Evolutionary conservation across 1,140 invertebrate species (phyloP), one percentile per base, ranked within the genome.

Genomic region (Rhagoletis zephyria): DNA sequence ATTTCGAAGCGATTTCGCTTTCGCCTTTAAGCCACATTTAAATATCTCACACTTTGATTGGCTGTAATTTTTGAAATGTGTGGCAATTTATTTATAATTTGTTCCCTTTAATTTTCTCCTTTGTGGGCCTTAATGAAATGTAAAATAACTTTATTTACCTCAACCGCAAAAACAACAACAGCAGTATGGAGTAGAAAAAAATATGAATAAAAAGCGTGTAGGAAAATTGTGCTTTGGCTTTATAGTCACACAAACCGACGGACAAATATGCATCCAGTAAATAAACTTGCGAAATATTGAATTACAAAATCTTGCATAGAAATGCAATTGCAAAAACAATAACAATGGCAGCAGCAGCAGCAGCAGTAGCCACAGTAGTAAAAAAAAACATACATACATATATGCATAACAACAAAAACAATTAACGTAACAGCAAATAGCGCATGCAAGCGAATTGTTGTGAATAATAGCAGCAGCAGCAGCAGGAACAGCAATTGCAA

Each of bases 241-340:
- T 81, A 30, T 30, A 81, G 74, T 81, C 48, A 81, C 48, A 81
- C 48, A 56, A 81, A 16, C 51, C 74, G n/a, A 56, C 5, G 48
- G n/a, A 56, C 5, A 30, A 19, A 48, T 56, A 81, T 56, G 48
- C 14, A 30, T 19, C 74, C 30, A 30, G 30, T 56, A 81, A 81
- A 51, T 51, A 42, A 81, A 56, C n/a, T 81, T 81, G 48, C 45
- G 48, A 81, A 81, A 81, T 81, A 81, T 81, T 56, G 74, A 81
- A 81, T 81, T 81, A 81, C 74, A 59, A 81, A 81, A 81, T 56
- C 48, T 30, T 81, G 45, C 45, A 74, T 16, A 48, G 40, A 40
- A 56, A 81, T 30, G 48, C 74, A 63, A 63, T n/a, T 16, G n/a
- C 61, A 81, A 81, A 40, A 74, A 74, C 67, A 70, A 70, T 70